Base-by-base conservation (phyloP, 2,888 invertebrate genomes). In the Leptarthrus brevirostris region DNA sequence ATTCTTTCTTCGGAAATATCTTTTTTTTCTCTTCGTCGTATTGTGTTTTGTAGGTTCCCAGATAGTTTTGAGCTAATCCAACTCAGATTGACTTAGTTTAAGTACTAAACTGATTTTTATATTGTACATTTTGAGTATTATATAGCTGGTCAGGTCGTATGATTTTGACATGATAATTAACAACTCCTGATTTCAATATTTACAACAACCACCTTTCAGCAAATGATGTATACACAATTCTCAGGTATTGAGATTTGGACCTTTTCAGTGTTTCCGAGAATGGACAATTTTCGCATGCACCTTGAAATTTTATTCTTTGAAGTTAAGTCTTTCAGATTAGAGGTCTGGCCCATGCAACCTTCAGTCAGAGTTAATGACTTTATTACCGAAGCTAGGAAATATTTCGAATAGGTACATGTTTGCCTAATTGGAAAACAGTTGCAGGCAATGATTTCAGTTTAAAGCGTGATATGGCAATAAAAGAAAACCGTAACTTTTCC, bases 1-100 rank as follows among this genome's bases (percentile, higher is more conserved):
- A 75, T 75, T 75, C 75, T 74, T 74, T 74, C 73, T 71, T 73
- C 71, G 73, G 47, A 58, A 72, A 61, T 77, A 61, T 52, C 24
- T 47, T 69, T 69, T 58, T 64, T 69, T 36, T 30, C n/a, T 40
- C 53, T 66, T 58, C 24, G 18, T 73, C 49, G 18, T 20, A 26
- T 30, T 56, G 8, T 53, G 69, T 24, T 44, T 24, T 69, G 54
- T 12, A 8, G 44, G 44, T 66, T 34, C 22, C 49, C 54, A 64
- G 12, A 14, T 24, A 2, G 3, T 5, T 30, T 69, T 26, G 14
- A 24, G 44, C 69, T 34, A 69, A 69, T 52, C 34, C 52, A 52
- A 30, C 49, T 22, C 16, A 24, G n/a, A 30, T 52, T 47, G 64
- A 47, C 44, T 66, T 49, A 53, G 70, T 30, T 52, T 30, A 66